Evolutionary conservation across 2,888 invertebrate genomes (phyloP), one percentile per base, ranked within the genome.

Genomic region (Tachina grossa): DNA sequence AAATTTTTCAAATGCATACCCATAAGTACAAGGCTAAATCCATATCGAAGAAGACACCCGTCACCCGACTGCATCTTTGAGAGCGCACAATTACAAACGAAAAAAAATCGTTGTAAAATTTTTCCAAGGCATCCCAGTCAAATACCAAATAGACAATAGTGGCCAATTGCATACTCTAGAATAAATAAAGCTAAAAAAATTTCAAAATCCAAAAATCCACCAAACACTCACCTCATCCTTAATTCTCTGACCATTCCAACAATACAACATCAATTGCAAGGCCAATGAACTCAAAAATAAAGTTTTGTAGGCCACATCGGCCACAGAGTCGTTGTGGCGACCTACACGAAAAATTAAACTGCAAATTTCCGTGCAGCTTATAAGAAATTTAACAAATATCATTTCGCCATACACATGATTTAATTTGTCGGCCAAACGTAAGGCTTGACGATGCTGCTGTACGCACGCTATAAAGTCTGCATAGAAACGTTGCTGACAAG

Each of bases 251-350:
- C 78, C 79, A 49, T 74, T 74, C 19, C 61, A 75, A 43, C 83
- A 83, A 43, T 83, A 83, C 43, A 83, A 22, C 11, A 74, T 43
- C 66, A 83, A 68, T 41, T 83, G 79, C 13, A 83, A 11, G 5
- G 79, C 59, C 10, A 72, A 74, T 0, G 78, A 45, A 13, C 39
- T 13, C 19, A 83, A 41, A 83, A 68, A 83, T 43, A 78, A 43
- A 43, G 19, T 39, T 22, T 68, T 63, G n/a, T 72, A 77, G 43
- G 57, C 83, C 3, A 47, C 49, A 14, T 74, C 74, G 41, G 61
- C 57, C 9, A 63, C 13, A 13, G 76, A 83, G 14, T 79, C 74
- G 39, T 53, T 61, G 8, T 61, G 51, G 13, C 66, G 61, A 45
- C 51, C 59, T 9, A 63, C 61, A 13, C 72, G 74, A 79, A 74